Evolutionary conservation across 2,797 vertebrate species (phyloP), one percentile per base, ranked within the genome.

Genomic region (Gallinago nigripennis): DNA sequence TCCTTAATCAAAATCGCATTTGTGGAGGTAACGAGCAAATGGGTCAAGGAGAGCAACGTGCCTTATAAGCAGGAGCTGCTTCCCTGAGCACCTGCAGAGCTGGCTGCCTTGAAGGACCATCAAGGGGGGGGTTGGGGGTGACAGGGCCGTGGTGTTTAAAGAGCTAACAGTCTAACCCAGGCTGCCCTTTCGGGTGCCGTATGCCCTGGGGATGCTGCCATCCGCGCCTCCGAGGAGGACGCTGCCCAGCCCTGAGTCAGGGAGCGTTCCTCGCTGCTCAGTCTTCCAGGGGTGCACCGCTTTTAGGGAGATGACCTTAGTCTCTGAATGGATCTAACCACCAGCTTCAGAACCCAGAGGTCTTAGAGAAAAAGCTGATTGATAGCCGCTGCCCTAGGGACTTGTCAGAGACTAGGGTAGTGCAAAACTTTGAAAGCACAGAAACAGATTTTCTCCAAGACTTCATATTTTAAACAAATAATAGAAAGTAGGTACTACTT

Each of bases 1-100:
- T 96, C 95, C 94, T 95, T 93, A 84, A 97, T 95, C 81, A 82
- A 77, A 94, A 90, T 64, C 81, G 13, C 90, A 84, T 93, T 95
- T 73, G 78, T n/a, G 78, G 92, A 94, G 75, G 90, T 68, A 77
- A 93, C 30, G 41, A 95, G 78, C 93, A 97, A 96, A 95, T 95
- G 79, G 96, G 96, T 96, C 94, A 97, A 96, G 95, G 96, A 95
- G 88, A 95, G 56, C 88, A 77, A 19, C 4, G n/a, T 76, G 82
- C 73, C 51, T 72, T 27, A 6, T 25, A 78, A 91, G 76, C 72
- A 64, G 79, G 61, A 95, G 72, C 37, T 0, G 15, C 77, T 70
- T 56, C 65, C 57, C 77, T 6, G 57, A 88, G 85, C 46, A 48
- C 33, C 70, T 69, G 91, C 81, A 72, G 81, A 84, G 54, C 65